Evolutionary conservation across 2,797 vertebrate species (phyloP), one percentile per base, ranked within the genome.

Genomic region (Brachymystax lenok): DNA sequence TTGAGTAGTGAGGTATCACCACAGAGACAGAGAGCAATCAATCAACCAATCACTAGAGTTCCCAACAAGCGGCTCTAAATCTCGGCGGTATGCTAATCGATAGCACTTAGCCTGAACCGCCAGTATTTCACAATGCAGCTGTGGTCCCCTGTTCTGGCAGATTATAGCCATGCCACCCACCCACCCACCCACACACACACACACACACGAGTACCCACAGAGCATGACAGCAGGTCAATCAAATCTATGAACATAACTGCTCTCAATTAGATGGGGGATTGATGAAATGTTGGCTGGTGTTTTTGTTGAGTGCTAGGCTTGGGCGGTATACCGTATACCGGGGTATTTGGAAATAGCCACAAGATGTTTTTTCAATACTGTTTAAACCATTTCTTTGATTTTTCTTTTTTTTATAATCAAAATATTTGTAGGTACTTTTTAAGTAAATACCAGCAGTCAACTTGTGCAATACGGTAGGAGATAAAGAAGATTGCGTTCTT

Each of bases 31-130:
- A 12, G 40, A 54, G 40, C 63, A 75, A 88, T 88, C 85, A 85
- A 86, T 88, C 85, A 73, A 82, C 78, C 84, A 79, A 86, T 86
- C 80, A 77, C 61, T 68, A 59, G 40, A 46, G 74, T 75, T 77
- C 78, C 77, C 56, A 59, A 59, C 56, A 21, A 7, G 17, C 80
- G 74, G 79, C 77, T 73, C 79, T 82, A 85, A 83, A 85, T 80
- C 80, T 82, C 54, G 6, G 70, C 79, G 72, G 75, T 54, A 16
- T 67, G 17, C 28, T 77, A 74, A 87, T 87, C 84, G 33, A 87
- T 85, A 84, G 51, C 82, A 82, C 86, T 85, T 83, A 83, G 77
- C 80, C 73, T 64, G 75, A 16, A 64, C 10, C 56, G 6, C 27
- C 19, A 59, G 56, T 21, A n/a, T n/a, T 21, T 6, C n/a, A 19